Evolutionary conservation across 2,113 vertebrate genomes (phyloP).

Genomic region (Heterotis niloticus): DNA sequence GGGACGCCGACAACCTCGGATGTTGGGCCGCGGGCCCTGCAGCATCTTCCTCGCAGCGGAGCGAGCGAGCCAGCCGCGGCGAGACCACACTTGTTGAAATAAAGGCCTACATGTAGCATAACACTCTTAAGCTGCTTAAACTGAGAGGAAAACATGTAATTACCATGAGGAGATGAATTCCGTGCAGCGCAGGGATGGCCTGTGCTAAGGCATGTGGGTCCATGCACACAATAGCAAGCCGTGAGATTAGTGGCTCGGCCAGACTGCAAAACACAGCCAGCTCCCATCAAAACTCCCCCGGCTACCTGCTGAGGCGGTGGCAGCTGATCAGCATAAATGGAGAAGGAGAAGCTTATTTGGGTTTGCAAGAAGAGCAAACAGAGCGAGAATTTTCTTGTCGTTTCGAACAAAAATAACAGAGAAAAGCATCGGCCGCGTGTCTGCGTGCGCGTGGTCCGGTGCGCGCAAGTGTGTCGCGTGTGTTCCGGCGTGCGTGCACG

Average conservation of each 20-base stretch:
- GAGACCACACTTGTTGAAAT: neutral
- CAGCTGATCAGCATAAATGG: neutral
- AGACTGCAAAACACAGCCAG: slow-evolving; percentile 15
- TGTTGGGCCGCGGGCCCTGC: neutral
- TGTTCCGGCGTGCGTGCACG: no score
- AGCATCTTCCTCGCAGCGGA: neutral
- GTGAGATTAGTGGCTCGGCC: slow-evolving; percentile 14
- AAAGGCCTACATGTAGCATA: neutral
- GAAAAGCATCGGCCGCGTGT: no score
- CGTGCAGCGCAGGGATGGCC: slow-evolving; percentile 1
- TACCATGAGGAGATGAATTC: slow-evolving; percentile 16
- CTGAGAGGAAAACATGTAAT: slow-evolving; percentile 19
- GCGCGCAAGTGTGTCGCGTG: no score
- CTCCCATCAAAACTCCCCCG: neutral
- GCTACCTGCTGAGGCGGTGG: neutral
- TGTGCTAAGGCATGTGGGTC: neutral
- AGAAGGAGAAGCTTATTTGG: neutral
- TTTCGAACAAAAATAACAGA: no score
- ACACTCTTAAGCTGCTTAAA: slow-evolving; percentile 12
- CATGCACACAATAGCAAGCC: neutral
- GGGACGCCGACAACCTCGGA: no score
- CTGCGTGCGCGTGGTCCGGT: no score
- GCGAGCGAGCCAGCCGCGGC: neutral
- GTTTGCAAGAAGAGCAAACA: no score
- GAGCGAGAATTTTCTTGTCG: no score